phyloP scores from a whole-genome alignment of 2,888 invertebrate genomes.

The Cenopis cana region DNA sequence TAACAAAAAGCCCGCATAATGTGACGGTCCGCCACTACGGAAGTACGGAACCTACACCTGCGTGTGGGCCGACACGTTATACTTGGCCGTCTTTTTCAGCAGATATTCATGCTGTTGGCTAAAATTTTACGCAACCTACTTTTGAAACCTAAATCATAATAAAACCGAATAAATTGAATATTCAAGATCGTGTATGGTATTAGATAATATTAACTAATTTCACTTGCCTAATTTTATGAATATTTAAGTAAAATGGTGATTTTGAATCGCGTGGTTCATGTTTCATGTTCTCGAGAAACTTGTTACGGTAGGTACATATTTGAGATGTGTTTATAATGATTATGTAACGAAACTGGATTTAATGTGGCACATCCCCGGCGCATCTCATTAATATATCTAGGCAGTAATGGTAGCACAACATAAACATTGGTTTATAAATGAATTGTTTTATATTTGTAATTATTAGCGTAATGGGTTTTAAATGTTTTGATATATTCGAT shows the following conservation, averaged over 20 bases:
- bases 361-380: slow-evolving; percentile 11
- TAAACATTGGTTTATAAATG: slow-evolving; percentile 16
- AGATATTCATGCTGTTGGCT: too few relatives aligned
- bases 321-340: slow-evolving; percentile 35
- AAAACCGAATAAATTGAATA: slow-evolving; percentile 9
- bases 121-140: slow-evolving; percentile 6
- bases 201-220: slow-evolving; percentile 33
- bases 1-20: not conserved
- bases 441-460: slow-evolving; percentile 12
- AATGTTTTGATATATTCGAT: too few relatives aligned
- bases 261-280: slow-evolving; percentile 15
- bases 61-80: too few relatives aligned
- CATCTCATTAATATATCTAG: slow-evolving; percentile 18
- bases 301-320: slow-evolving; percentile 24
- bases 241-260: slow-evolving; percentile 26
- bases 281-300: slow-evolving; percentile 26
- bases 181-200: slow-evolving; percentile 9
- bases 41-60: too few relatives aligned
- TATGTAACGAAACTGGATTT: slow-evolving; percentile 29
- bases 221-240: slow-evolving; percentile 27
- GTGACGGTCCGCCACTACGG: too few relatives aligned
- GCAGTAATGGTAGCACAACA: slow-evolving; percentile 7
- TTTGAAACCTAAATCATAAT: not conserved
- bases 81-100: too few relatives aligned
- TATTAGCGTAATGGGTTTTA: too few relatives aligned